Evolutionary conservation across 1,140 invertebrate species (phyloP).

Genomic region (Vanessa tameamea): DNA sequence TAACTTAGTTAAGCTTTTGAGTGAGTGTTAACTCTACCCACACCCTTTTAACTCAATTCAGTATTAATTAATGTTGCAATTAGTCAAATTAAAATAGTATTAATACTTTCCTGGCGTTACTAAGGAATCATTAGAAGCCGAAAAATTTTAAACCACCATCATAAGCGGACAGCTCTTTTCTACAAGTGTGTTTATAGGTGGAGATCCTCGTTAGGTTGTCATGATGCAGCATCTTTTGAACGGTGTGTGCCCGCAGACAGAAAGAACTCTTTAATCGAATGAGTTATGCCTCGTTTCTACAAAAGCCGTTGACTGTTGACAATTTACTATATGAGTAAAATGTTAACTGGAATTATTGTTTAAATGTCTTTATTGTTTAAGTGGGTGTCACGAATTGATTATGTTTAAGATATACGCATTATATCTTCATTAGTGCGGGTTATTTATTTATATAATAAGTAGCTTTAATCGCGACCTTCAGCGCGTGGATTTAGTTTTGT

Average conservation of each 20-base stretch:
- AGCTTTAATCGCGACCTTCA: too few relatives aligned
- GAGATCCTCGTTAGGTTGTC: conserved; percentile 42
- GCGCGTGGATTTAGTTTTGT: too few relatives aligned
- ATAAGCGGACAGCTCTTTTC: conserved; percentile 21
- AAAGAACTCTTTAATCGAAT: conserved; percentile 64
- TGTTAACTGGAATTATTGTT: conserved; percentile 51
- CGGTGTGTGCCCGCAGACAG: conserved; percentile 62
- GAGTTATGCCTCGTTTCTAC: conserved; percentile 70
- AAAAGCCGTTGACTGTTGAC: conserved; percentile 62
- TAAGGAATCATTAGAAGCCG: conserved; percentile 49
- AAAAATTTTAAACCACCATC: conserved; percentile 33
- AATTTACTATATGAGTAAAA: conserved; percentile 59
- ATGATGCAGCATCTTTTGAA: conserved; percentile 41
- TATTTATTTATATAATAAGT: neutral
- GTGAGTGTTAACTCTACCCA: conserved; percentile 30
- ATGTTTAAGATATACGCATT: conserved; percentile 4
- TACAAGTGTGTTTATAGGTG: conserved; percentile 10
- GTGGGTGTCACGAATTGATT: conserved; percentile 51
- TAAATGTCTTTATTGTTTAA: conserved; percentile 53
- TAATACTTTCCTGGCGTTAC: conserved; percentile 63
- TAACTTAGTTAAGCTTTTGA: conserved; percentile 12
- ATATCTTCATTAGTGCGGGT: neutral
- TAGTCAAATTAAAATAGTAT: conserved; percentile 70
- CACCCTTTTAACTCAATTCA: conserved; percentile 41
- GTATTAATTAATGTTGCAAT: conserved; percentile 61